These are phyloP conservation scores for Sturmia bella DNA, from an alignment of 2,888 invertebrate species.

Conservation along the genomic window DNA sequence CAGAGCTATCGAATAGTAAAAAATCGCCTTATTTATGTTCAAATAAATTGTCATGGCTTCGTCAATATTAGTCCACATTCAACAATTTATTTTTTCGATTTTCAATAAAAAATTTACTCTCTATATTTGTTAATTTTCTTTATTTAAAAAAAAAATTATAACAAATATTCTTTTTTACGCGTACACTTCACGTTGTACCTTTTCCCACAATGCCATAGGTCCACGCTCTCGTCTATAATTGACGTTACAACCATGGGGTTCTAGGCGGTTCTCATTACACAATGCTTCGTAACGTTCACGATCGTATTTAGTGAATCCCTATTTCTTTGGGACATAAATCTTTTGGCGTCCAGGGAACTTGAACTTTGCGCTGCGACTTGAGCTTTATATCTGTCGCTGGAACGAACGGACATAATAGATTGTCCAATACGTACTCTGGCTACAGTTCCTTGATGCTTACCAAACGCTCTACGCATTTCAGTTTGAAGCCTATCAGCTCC, in stretches of 20 bases:
- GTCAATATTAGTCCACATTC: too few species aligned
- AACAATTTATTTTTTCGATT: too few species aligned
- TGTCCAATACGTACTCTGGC: constrained; percentile 99
- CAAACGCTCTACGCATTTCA: constrained; percentile 99
- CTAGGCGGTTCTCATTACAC: constrained; percentile 90
- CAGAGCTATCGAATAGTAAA: too few species aligned
- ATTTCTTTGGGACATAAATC: constrained; percentile 98
- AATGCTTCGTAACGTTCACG: constrained; percentile 93
- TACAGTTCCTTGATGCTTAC: constrained; percentile 99
- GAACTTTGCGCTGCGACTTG: constrained; percentile 99
- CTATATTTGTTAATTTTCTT: too few species aligned
- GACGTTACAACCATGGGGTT: constrained; percentile 96
- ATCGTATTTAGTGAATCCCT: constrained; percentile 99
- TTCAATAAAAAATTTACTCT: too few species aligned
- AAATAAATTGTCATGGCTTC: too few species aligned
- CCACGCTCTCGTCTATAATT: constrained; percentile 98
- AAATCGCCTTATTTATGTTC: too few species aligned
- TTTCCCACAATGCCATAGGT: constrained; percentile 95
- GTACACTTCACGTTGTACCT: constrained; percentile 85
- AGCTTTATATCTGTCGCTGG: constrained; percentile 97
- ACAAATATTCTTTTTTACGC: constrained; percentile 70
- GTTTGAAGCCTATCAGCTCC: constrained; percentile 99
- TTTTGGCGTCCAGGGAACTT: constrained; percentile 99
- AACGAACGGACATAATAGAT: constrained; percentile 99
- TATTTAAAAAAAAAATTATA: too few species aligned